Percentiles rank a stretch among this genome's conserved stretches.
phyloP scores from a whole-genome alignment of 2,113 vertebrate genomes.

The Anthoscopus minutus region DNA sequence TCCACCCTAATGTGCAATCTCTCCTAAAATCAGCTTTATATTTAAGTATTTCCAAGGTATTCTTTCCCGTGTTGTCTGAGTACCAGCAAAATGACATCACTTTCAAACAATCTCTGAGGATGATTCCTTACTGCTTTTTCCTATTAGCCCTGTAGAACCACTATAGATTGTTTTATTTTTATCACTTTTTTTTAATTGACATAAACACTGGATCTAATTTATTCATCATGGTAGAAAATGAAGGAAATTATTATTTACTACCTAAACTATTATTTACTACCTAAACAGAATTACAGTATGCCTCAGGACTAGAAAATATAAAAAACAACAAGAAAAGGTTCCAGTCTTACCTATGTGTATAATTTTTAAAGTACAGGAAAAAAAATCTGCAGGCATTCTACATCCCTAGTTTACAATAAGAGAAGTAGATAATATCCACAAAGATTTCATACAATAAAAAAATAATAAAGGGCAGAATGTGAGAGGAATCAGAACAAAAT shows the following conservation, averaged over 20 bases:
- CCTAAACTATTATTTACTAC: neutral
- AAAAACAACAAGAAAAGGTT: neutral
- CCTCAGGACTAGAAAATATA: neutral
- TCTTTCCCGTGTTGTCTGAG: slow-evolving; percentile 1
- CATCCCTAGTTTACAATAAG: neutral
- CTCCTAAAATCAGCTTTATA: slow-evolving; percentile 28
- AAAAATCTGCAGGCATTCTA: neutral
- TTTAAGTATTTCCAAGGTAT: slow-evolving; percentile 31
- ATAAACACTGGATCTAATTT: neutral
- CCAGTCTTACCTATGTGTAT: neutral
- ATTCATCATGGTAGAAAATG: neutral
- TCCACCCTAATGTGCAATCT: slow-evolving; percentile 16
- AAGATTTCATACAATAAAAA: neutral
- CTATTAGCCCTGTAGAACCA: neutral
- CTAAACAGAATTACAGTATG: neutral
- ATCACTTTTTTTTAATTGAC: neutral
- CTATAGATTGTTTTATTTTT: neutral
- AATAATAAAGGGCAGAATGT: neutral
- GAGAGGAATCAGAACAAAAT: neutral
- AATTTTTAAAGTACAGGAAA: neutral
- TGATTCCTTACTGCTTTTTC: neutral
- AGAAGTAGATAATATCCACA: neutral
- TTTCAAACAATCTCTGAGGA: neutral
- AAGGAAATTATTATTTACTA: neutral
- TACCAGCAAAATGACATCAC: slow-evolving; percentile 41